Evolutionary conservation across 1,140 invertebrate species (phyloP).

Genomic region (Panulirus ornatus): DNA sequence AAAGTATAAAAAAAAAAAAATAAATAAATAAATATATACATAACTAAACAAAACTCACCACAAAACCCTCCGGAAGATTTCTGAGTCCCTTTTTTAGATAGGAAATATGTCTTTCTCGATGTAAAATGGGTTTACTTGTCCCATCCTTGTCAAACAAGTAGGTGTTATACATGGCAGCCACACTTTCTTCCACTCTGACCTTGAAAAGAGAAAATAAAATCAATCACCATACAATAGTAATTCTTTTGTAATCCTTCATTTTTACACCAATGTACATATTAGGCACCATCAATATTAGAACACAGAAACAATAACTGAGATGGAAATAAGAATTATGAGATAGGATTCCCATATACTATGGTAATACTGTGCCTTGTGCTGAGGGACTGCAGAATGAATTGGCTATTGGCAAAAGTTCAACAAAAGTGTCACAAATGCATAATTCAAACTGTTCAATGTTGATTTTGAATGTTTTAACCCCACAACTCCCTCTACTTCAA

Average conservation of each 20-base stretch:
- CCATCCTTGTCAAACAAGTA: constrained; percentile 81
- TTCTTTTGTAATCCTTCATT: background rate
- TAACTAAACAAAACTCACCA: constrained; percentile 79
- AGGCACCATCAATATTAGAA: background rate
- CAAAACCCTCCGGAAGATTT: constrained; percentile 84
- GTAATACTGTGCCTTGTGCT: too few species aligned
- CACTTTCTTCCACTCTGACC: constrained; percentile 83
- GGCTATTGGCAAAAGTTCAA: too few species aligned
- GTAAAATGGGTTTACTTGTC: constrained; percentile 82
- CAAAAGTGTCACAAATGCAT: too few species aligned
- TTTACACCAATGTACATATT: background rate
- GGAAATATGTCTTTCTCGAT: constrained; percentile 83
- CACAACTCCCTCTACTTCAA: too few species aligned
- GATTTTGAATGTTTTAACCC: too few species aligned
- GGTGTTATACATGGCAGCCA: constrained; percentile 83
- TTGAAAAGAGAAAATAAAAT: constrained; percentile 78
- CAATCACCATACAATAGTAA: background rate
- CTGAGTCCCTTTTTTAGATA: constrained; percentile 86
- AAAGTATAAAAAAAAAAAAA: background rate
- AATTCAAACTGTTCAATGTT: too few species aligned
- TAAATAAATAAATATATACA: background rate
- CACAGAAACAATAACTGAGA: background rate
- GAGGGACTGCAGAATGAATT: too few species aligned
- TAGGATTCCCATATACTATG: too few species aligned
- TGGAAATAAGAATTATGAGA: background rate